Evolutionary conservation across 1,140 invertebrate genomes (phyloP).

Genomic region (Ptiloglossa arizonensis): DNA sequence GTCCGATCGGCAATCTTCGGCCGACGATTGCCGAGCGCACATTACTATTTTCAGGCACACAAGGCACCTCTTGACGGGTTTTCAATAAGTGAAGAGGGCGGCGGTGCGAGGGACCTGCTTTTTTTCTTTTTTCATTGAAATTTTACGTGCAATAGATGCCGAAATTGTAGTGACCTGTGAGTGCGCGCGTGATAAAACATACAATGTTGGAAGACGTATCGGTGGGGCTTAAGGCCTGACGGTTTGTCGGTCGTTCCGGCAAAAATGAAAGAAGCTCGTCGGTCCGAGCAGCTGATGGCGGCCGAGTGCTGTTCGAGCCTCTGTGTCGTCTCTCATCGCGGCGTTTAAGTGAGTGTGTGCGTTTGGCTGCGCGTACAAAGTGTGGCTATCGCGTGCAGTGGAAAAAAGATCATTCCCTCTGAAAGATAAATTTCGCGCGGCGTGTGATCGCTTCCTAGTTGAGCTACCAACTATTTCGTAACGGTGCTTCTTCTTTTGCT

Average conservation of each 20-base stretch:
- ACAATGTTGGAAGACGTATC: constrained; percentile 66
- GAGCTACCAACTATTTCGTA: constrained; percentile 68
- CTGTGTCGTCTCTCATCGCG: constrained; percentile 47
- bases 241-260: constrained; percentile 56
- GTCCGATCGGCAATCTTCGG: constrained; percentile 62
- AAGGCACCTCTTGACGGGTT: constrained; percentile 76
- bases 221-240: constrained; percentile 64
- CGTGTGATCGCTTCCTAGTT: constrained; percentile 38
- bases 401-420: constrained; percentile 42
- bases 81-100: constrained; percentile 74
- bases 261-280: constrained; percentile 72
- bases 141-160: constrained; percentile 48
- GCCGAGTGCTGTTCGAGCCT: constrained; percentile 63
- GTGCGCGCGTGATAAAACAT: constrained; percentile 43
- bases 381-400: constrained; percentile 36
- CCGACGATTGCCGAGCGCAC: constrained; percentile 72
- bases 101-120: constrained; percentile 57
- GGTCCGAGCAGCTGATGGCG: constrained; percentile 72
- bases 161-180: constrained; percentile 55
- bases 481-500: constrained; percentile 65
- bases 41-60: constrained; percentile 79
- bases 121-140: constrained; percentile 64
- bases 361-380: constrained; percentile 17
- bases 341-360: constrained; percentile 48
- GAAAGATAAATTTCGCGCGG: constrained; percentile 53